Base-by-base conservation (phyloP, 92 coral and sea anemone species). In the Palythoa heliodiscus region DNA sequence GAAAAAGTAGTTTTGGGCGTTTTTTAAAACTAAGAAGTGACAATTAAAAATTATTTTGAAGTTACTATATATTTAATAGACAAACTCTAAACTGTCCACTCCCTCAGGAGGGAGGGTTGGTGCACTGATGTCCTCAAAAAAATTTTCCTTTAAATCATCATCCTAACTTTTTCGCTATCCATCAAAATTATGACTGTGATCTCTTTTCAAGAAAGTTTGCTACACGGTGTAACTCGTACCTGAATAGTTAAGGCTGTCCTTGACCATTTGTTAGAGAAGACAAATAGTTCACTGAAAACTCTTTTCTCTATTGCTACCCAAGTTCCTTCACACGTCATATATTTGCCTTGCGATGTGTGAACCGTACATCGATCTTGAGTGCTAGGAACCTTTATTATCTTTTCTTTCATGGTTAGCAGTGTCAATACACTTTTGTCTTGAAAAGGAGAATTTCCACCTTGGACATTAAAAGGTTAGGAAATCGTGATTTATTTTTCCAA, bases 361-460 rank as follows among this genome's bases (percentile, higher is more conserved):
- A 63, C 16, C 38, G 7, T 4, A 11, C 83, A 78, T n/a, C 43
- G 40, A 1, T 38, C 83, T 63, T 61, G 73, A 7, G 83, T 39
- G 54, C 23, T 67, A 35, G 83, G 71, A 38, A 78, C 61, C 5
- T 14, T 48, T 13, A 60, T 78, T 40, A 23, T n/a, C 17, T 38
- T 53, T 63, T 20, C 47, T 15, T 11, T 39, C 6, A 20, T 11
- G 8, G 72, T 38, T 40, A 78, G 11, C 57, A 78, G 39, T 78
- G 25, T 63, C 38, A 78, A 0, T 61, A 5, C 23, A 67, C 70
- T 61, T 48, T 63, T 78, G 22, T 63, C 71, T 78, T 78, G 83
- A 47, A 78, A 78, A 16, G 83, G 83, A 13, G 83, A 78, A 35
- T 78, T 78, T 13, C 19, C 20, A 14, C 54, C 58, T 37, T 11